Conservation (phyloP, 2,888 invertebrate genomes). For the Plebejus argus region DNA sequence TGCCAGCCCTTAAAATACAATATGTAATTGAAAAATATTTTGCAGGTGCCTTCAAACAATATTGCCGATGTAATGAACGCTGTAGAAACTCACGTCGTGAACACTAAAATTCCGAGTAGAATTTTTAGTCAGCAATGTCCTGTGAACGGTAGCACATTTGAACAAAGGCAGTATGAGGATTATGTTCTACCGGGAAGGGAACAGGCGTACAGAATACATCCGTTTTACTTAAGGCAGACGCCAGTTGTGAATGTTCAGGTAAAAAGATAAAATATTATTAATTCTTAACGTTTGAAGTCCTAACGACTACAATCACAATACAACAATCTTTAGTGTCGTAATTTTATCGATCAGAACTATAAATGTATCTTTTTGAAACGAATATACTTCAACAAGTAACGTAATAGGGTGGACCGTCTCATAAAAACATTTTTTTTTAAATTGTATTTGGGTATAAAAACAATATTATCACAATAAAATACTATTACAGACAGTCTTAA, state of each 20-base stretch:
- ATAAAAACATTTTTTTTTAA: too few species aligned
- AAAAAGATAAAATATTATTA: background rate
- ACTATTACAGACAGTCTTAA: too few species aligned
- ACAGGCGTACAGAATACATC: slow-evolving; percentile 76
- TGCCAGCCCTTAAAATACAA: background rate
- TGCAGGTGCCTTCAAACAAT: slow-evolving; percentile 58
- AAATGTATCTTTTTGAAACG: background rate
- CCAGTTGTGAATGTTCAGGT: slow-evolving; percentile 61
- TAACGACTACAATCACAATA: too few species aligned
- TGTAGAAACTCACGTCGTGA: slow-evolving; percentile 60
- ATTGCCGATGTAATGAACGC: slow-evolving; percentile 57
- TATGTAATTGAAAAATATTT: slow-evolving; percentile 30
- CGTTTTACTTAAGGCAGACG: slow-evolving; percentile 63
- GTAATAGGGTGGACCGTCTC: too few species aligned
- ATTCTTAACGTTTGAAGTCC: too few species aligned
- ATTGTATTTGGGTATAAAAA: too few species aligned
- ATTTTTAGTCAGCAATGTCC: slow-evolving; percentile 67
- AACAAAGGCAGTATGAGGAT: slow-evolving; percentile 78
- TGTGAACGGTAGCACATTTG: slow-evolving; percentile 58
- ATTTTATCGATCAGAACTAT: too few species aligned
- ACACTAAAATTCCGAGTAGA: slow-evolving; percentile 63
- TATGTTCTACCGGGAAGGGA: slow-evolving; percentile 78
- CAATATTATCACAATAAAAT: too few species aligned
- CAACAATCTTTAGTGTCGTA: too few species aligned
- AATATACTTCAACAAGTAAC: background rate